phyloP scores from a whole-genome alignment of 1,140 invertebrate species.

The Leptopilina clavipes region DNA sequence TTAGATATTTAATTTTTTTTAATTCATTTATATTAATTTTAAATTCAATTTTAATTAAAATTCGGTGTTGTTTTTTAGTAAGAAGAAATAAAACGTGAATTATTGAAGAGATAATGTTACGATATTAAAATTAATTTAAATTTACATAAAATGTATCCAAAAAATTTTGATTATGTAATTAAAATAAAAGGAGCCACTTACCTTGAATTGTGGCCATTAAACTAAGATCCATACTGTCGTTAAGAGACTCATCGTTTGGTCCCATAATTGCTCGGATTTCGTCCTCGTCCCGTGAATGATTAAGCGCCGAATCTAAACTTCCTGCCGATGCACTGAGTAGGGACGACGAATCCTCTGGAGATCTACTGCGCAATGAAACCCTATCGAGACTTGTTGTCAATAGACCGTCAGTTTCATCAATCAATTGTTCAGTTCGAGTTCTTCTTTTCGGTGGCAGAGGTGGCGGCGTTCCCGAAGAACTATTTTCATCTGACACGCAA shows the following conservation, averaged over 20 bases:
- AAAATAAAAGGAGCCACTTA: slow-evolving; percentile 44
- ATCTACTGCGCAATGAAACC: slow-evolving; percentile 79
- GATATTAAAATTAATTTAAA: no score
- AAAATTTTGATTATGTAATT: no score
- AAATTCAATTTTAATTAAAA: no score
- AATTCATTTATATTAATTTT: no score
- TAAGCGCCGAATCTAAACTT: slow-evolving; percentile 88
- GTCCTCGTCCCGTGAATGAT: slow-evolving; percentile 86
- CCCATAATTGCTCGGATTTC: slow-evolving; percentile 80
- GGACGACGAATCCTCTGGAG: slow-evolving; percentile 81
- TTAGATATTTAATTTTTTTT: no score
- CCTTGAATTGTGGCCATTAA: slow-evolving; percentile 73
- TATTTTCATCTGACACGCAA: slow-evolving; percentile 68
- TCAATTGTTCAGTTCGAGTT: slow-evolving; percentile 72
- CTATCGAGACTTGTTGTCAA: slow-evolving; percentile 78
- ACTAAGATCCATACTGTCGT: slow-evolving; percentile 73
- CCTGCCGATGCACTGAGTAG: slow-evolving; percentile 84
- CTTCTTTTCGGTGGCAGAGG: slow-evolving; percentile 86
- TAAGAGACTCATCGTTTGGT: slow-evolving; percentile 73
- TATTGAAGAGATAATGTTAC: no score
- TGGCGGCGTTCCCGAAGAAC: slow-evolving; percentile 74
- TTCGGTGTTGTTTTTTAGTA: no score
- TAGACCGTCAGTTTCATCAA: slow-evolving; percentile 75
- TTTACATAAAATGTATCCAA: no score
- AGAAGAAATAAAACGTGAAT: no score